Evolutionary conservation across 2,113 vertebrate genomes (phyloP), one percentile per base, ranked within the genome.

Genomic region (Typhlomys cinereus): DNA sequence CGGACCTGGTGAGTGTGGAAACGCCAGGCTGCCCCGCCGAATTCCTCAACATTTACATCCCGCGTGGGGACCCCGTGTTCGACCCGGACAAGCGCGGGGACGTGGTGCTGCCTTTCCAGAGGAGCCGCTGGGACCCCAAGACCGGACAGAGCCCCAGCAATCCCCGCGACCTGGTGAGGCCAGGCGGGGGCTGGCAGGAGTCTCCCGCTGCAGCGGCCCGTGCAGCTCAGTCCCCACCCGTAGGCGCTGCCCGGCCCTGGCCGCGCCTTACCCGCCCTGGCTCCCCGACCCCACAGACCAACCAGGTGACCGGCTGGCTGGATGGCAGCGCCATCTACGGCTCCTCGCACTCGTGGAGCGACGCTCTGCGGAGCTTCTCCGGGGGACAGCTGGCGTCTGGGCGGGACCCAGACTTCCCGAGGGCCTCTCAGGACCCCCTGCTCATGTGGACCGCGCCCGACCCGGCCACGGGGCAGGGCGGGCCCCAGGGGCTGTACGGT

Each of bases 251-350:
- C 78, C 27, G 25, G 54, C 18, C 14, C 57, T 23, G 59, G 25
- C 21, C 21, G 21, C n/a, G 15, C 59, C 59, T 61, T 21, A 23
- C 7, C 36, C 36, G 31, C 25, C 50, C 34, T 4, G 70, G n/a
- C 50, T 14, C 27, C 17, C 36, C 10, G 25, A 17, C 39, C 48
- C 31, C 44, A 25, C 46, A 92, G 91, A 87, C 48, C 70, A 99
- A 99, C 29, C 95, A 97, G n/a, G 98, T 99, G 97, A 99, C 99
- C 0, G 97, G 99, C 8, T 99, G 99, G 99, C 98, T 99, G 61
- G 99, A 99, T 11, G 99, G 99, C 85, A 99, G 99, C 97, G 99
- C 99, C 95, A 99, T 99, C 94, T 99, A 99, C 0, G 99, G 99
- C n/a, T 97, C 98, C 0, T 99, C 98, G 0, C 98, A 98, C 54